Percentiles rank a stretch among this genome's conserved stretches.
These are phyloP conservation scores for Lamellibrachia satsuma DNA, from an alignment of 2,888 invertebrate species.

Conservation along the genomic window DNA sequence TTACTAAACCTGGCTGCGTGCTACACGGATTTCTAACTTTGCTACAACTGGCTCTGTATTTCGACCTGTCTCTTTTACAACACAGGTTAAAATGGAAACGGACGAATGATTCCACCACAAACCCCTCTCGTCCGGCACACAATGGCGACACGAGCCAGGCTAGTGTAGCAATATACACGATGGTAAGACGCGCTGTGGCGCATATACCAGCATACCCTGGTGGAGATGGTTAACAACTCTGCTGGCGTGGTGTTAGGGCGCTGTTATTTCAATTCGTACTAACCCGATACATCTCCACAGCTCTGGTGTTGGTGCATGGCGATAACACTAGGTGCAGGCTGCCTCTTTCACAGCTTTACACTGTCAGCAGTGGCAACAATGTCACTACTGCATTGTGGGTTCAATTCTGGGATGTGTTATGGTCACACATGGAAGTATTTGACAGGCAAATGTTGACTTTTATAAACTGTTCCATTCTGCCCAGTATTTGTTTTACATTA, in stretches of 20 bases:
- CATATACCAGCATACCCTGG: background rate
- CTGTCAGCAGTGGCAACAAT: background rate
- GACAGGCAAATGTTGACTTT: background rate
- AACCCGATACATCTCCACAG: background rate
- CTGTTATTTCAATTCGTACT: background rate
- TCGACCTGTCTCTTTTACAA: background rate
- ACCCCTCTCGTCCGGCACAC: background rate
- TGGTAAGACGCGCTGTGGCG: background rate
- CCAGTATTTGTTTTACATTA: background rate
- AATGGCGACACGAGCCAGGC: background rate
- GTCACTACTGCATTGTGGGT: background rate
- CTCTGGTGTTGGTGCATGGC: background rate
- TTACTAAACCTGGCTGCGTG: background rate
- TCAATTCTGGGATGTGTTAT: background rate
- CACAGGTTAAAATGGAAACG: slow-evolving; percentile 1
- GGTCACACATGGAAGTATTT: background rate
- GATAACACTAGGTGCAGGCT: background rate
- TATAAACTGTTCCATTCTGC: background rate
- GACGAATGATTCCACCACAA: background rate
- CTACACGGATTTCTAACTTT: background rate
- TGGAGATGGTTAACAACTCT: background rate
- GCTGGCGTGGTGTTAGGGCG: background rate
- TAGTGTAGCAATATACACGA: background rate
- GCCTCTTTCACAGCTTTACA: background rate
- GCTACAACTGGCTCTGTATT: background rate